Evolutionary conservation across 2,113 vertebrate species (phyloP).

Genomic region (Paracyprichromis sp.): DNA sequence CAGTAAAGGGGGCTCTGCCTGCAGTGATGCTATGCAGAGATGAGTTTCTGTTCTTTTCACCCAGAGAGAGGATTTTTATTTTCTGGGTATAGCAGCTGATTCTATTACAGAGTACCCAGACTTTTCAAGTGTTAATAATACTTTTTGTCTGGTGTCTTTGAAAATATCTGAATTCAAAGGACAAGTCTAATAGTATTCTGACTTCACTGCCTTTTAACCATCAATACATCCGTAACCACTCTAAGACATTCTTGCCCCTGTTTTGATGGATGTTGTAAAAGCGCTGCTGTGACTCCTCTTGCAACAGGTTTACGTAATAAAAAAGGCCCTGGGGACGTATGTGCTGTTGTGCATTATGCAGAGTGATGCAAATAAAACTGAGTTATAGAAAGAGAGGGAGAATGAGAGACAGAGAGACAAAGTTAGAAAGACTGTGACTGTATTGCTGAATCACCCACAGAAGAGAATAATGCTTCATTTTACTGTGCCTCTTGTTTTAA

Average conservation of each 20-base stretch:
- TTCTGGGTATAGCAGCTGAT: not conserved
- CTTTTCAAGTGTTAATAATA: not conserved
- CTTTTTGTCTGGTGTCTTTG: not conserved
- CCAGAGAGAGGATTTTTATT: not conserved
- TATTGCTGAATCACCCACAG: constrained; percentile 35
- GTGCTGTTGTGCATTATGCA: constrained; percentile 62
- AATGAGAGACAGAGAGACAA: not conserved
- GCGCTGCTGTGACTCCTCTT: constrained; percentile 43
- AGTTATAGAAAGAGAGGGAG: constrained; percentile 30
- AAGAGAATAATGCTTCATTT: not conserved
- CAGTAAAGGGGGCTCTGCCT: constrained; percentile 1
- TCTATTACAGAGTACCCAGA: not conserved
- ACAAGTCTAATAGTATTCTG: not conserved
- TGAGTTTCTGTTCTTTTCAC: not conserved
- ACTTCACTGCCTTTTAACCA: constrained; percentile 1
- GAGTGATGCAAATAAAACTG: constrained; percentile 59
- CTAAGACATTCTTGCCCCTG: not conserved
- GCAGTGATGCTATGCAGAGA: constrained; percentile 15
- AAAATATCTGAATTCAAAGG: not conserved
- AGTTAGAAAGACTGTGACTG: not conserved
- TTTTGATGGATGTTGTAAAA: constrained; percentile 51
- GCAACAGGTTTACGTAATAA: constrained; percentile 69
- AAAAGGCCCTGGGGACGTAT: constrained; percentile 36
- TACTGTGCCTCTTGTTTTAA: not conserved
- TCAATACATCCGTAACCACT: constrained; percentile 27